Conservation (phyloP, 2,797 vertebrate species). For the Sciurus carolinensis region DNA sequence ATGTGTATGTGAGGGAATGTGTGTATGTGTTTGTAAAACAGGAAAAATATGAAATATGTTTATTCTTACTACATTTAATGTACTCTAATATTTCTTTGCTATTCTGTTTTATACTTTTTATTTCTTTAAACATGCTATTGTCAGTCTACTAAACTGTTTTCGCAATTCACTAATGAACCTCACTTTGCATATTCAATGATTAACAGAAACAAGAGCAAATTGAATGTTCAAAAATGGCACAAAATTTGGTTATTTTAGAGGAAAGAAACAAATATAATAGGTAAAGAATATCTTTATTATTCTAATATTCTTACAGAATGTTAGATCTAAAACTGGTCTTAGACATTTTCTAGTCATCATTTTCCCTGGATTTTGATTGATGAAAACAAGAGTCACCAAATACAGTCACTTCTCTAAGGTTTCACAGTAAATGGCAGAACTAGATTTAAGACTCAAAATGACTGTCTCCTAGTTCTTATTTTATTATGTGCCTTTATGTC, state of each 20-base stretch:
- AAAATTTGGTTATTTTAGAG: neutral
- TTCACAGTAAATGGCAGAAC: neutral
- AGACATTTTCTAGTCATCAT: neutral
- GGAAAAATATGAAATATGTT: neutral
- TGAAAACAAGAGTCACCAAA: neutral
- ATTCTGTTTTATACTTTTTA: neutral
- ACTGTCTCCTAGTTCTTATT: neutral
- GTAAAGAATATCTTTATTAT: neutral
- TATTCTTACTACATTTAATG: neutral
- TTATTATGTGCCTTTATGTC: neutral
- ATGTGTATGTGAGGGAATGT: too few relatives aligned
- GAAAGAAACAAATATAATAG: neutral
- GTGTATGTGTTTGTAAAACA: neutral
- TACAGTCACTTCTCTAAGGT: neutral
- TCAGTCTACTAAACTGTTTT: neutral
- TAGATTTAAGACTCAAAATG: neutral
- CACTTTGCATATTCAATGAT: neutral
- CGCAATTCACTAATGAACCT: neutral
- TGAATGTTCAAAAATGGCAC: neutral
- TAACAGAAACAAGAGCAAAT: neutral
- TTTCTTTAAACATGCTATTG: neutral
- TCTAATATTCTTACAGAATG: neutral
- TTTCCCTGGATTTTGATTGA: neutral
- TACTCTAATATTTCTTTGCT: neutral
- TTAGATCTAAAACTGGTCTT: conserved; percentile 1